Percentiles rank a stretch among this genome's conserved stretches.
Evolutionary conservation across 2,113 vertebrate species (phyloP).

Genomic region (Nycticebus coucang): DNA sequence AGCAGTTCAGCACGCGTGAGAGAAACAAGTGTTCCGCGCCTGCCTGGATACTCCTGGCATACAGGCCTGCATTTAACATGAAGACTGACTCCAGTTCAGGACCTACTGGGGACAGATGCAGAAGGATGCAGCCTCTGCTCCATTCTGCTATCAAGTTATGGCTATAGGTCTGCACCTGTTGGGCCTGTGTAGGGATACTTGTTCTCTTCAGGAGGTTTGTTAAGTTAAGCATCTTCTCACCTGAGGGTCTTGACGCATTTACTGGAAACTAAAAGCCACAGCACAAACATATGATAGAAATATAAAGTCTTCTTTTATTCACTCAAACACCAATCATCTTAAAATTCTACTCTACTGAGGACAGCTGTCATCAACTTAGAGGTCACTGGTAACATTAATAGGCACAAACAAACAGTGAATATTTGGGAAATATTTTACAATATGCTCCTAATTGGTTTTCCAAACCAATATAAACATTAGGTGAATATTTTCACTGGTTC

Average conservation of each 20-base stretch:
- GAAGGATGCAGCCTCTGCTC: neutral
- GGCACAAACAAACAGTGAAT: neutral
- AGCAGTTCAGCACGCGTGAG: neutral
- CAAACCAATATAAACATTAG: neutral
- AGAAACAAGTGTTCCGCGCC: accelerated
- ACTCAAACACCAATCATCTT: neutral
- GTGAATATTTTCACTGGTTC: neutral
- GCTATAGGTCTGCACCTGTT: neutral
- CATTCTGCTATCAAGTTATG: accelerated
- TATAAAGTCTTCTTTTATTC: neutral
- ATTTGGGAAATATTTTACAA: neutral
- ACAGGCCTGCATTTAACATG: accelerated
- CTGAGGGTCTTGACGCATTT: neutral
- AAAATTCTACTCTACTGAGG: neutral
- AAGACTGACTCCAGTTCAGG: neutral
- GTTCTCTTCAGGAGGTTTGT: neutral
- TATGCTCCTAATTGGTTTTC: neutral
- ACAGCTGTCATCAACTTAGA: neutral
- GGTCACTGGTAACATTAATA: neutral
- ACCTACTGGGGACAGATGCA: neutral
- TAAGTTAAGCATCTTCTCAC: neutral
- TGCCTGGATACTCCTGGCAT: neutral
- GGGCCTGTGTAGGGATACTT: too few species aligned
- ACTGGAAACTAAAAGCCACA: neutral
- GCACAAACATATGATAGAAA: neutral